Conservation (phyloP, 2,888 invertebrate species). For the Microctonus hyperodae region DNA sequence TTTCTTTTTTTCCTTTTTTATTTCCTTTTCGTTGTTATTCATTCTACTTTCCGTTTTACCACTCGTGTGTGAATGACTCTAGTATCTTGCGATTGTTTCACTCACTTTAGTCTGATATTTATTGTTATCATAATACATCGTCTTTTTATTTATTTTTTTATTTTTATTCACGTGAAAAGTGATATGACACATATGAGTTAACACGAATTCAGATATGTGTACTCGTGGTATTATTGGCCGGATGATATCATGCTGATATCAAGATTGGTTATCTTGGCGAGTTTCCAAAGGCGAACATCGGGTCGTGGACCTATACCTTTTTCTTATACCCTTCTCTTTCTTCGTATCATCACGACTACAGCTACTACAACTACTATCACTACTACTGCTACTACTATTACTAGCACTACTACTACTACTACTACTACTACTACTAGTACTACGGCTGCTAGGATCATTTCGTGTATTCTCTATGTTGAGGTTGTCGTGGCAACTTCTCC, state of each 20-base stretch:
- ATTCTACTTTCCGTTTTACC: not conserved
- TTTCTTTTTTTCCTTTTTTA: slow-evolving; percentile 10
- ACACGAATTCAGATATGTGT: slow-evolving; percentile 33
- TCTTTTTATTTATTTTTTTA: not conserved
- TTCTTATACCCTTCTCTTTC: slow-evolving; percentile 1
- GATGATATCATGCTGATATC: slow-evolving; percentile 41
- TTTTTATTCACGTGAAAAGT: slow-evolving; percentile 13
- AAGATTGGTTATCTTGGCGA: slow-evolving; percentile 45
- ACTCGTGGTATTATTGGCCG: slow-evolving; percentile 39
- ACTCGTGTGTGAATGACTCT: too few relatives aligned
- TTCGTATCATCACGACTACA: not conserved
- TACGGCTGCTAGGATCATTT: too few relatives aligned
- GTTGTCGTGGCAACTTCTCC: slow-evolving; percentile 27
- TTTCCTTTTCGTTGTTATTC: not conserved
- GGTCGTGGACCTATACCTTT: slow-evolving; percentile 20
- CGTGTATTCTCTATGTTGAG: not conserved
- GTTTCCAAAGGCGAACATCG: slow-evolving; percentile 38
- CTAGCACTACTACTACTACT: too few relatives aligned
- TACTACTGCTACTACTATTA: too few relatives aligned
- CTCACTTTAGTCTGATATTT: slow-evolving; percentile 12
- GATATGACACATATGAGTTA: slow-evolving; percentile 29
- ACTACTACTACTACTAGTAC: too few relatives aligned
- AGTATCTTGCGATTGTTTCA: not conserved
- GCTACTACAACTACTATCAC: slow-evolving; percentile 1
- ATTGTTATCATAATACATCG: slow-evolving; percentile 11